Percentiles rank a stretch among this genome's conserved stretches.
These are phyloP conservation scores for Otolemur garnettii DNA, from an alignment of 2,113 vertebrate genomes.

Conservation along the genomic window DNA sequence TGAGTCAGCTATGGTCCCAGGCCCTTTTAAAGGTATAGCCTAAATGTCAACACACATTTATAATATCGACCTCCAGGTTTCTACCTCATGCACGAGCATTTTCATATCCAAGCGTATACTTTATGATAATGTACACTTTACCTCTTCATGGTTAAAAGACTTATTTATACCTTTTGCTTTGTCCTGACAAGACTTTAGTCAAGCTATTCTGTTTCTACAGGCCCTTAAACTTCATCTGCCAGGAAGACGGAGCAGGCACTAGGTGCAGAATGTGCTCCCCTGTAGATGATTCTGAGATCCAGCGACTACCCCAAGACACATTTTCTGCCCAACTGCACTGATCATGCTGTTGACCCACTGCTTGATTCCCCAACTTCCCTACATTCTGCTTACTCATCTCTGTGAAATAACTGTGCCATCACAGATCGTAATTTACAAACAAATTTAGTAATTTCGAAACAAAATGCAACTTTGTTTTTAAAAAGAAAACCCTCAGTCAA, in stretches of 20 bases:
- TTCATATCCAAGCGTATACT: not conserved
- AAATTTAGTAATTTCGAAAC: conserved; percentile 57
- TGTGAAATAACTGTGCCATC: not conserved
- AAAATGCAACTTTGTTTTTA: conserved; percentile 47
- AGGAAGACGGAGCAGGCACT: not conserved
- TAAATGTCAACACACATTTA: not conserved
- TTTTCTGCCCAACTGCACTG: not conserved
- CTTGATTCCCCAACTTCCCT: not conserved
- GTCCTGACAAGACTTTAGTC: not conserved
- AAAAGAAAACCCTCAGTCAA: conserved; percentile 35
- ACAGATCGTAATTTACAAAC: conserved; percentile 8
- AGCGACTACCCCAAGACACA: too few species aligned
- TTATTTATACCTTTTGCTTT: not conserved
- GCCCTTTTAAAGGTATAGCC: not conserved
- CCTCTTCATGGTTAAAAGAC: not conserved
- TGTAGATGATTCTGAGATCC: not conserved
- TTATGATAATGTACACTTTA: not conserved
- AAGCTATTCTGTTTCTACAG: not conserved
- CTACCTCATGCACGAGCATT: not conserved
- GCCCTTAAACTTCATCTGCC: not conserved
- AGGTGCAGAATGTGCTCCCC: not conserved
- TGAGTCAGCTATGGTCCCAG: not conserved
- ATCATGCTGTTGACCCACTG: not conserved
- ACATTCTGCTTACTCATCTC: not conserved
- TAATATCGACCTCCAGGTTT: not conserved